phyloP scores from a whole-genome alignment of 2,888 invertebrate species.

The Lepetodrilus schrolli region DNA sequence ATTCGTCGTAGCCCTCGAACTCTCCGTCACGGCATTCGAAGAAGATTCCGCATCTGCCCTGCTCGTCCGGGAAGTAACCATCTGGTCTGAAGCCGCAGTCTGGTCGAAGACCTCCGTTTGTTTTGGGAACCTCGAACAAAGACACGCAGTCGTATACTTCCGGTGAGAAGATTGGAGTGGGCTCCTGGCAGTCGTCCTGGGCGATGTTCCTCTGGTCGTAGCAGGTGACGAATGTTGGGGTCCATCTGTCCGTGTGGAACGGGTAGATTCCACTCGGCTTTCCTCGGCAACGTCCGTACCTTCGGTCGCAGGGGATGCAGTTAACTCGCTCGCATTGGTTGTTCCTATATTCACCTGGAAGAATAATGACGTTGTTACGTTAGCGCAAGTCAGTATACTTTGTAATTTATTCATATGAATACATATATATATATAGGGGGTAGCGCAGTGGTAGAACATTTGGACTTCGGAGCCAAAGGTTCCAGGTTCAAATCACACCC shows the following conservation, averaged over 20 bases:
- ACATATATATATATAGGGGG: too few species aligned
- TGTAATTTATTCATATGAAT: too few species aligned
- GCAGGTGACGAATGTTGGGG: conserved; percentile 50
- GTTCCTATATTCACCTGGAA: conserved; percentile 50
- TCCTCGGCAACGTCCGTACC: conserved; percentile 46
- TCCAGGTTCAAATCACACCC: too few species aligned
- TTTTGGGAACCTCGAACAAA: conserved; percentile 49
- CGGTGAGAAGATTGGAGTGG: conserved; percentile 51
- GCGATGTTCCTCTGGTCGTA: conserved; percentile 51
- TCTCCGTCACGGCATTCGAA: conserved; percentile 44
- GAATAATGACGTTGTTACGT: too few species aligned
- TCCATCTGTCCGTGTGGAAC: conserved; percentile 43
- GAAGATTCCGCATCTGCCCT: conserved; percentile 49
- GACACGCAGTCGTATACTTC: conserved; percentile 46
- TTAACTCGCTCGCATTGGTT: conserved; percentile 39
- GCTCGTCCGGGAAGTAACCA: conserved; percentile 52
- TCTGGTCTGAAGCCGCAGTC: conserved; percentile 45
- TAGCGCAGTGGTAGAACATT: too few species aligned
- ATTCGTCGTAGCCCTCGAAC: conserved; percentile 48
- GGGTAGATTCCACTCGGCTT: conserved; percentile 50
- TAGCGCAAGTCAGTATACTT: too few species aligned
- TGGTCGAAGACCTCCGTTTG: conserved; percentile 46
- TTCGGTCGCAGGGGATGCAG: conserved; percentile 45
- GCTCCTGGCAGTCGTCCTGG: conserved; percentile 49
- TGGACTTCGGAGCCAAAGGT: too few species aligned